Percentiles rank a stretch among this genome's conserved stretches.
These are phyloP conservation scores for Telenomus remus DNA, from an alignment of 1,140 invertebrate species.

Conservation along the genomic window DNA sequence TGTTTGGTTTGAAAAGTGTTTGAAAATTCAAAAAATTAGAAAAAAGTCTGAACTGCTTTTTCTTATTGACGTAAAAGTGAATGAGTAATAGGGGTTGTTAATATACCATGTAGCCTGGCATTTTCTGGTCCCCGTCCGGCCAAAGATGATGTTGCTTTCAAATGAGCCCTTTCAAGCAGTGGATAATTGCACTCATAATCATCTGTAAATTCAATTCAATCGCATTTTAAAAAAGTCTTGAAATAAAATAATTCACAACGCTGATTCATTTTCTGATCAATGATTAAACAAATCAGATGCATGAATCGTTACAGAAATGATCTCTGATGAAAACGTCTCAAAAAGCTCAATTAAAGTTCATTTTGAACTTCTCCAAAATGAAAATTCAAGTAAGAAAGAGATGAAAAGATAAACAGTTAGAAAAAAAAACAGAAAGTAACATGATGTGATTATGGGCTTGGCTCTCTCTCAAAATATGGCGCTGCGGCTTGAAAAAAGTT, in stretches of 20 bases:
- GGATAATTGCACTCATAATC: slow-evolving; percentile 88
- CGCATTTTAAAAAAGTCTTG: slow-evolving; percentile 5
- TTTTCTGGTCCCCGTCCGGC: slow-evolving; percentile 86
- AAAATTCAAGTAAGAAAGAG: background rate
- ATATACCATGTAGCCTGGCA: slow-evolving; percentile 85
- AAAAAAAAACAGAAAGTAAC: slow-evolving; percentile 1
- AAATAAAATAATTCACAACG: slow-evolving; percentile 2
- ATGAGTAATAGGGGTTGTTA: background rate
- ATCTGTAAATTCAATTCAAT: slow-evolving; percentile 66
- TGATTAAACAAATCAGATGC: too few relatives aligned
- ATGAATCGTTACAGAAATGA: too few relatives aligned
- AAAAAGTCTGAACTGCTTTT: too few relatives aligned
- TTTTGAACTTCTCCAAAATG: too few relatives aligned
- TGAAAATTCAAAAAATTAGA: too few relatives aligned
- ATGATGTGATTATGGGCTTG: slow-evolving; percentile 63
- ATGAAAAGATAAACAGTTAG: background rate
- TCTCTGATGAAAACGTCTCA: too few relatives aligned
- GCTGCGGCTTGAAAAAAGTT: slow-evolving; percentile 10
- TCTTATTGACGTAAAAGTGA: background rate
- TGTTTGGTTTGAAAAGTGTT: too few relatives aligned
- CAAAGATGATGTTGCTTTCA: slow-evolving; percentile 87
- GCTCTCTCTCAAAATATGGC: slow-evolving; percentile 57
- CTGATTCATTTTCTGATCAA: background rate
- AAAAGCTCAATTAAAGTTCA: too few relatives aligned
- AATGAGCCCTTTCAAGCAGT: slow-evolving; percentile 81